These are phyloP conservation scores for Anastrepha obliqua DNA, from an alignment of 1,140 invertebrate species.

Conservation along the genomic window DNA sequence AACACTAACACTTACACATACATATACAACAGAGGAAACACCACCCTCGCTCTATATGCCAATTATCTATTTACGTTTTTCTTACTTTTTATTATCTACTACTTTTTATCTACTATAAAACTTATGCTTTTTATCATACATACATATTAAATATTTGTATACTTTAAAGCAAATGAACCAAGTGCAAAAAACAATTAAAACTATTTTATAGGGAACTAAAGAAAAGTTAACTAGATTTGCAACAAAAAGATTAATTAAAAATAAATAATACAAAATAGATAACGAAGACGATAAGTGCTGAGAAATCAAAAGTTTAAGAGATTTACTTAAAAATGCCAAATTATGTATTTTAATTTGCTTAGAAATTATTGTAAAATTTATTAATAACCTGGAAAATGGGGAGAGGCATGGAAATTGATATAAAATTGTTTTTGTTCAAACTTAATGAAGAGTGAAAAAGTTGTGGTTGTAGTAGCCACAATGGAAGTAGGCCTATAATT, in stretches of 20 bases:
- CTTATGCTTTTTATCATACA: constrained; percentile 25
- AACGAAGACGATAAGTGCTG: not conserved
- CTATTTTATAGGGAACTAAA: not conserved
- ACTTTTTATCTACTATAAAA: not conserved
- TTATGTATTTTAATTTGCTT: constrained; percentile 47
- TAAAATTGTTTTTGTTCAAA: not conserved
- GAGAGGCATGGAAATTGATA: not conserved
- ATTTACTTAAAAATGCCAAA: constrained; percentile 46
- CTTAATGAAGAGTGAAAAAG: not conserved
- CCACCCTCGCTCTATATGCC: constrained; percentile 71
- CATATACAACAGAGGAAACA: constrained; percentile 2
- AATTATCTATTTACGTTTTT: constrained; percentile 63
- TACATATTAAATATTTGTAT: constrained; percentile 14
- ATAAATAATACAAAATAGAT: not conserved
- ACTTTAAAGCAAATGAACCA: constrained; percentile 34
- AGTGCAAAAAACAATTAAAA: constrained; percentile 26
- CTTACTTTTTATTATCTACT: constrained; percentile 30
- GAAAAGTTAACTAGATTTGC: not conserved
- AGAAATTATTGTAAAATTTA: not conserved
- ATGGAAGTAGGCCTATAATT: not conserved
- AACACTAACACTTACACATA: not conserved
- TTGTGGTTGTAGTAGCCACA: not conserved
- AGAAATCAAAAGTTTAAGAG: not conserved
- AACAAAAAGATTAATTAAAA: not conserved
- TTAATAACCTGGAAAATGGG: not conserved